A percentile compares a stretch with the other conserved stretches of the same genome.
phyloP scores from a whole-genome alignment of 2,113 vertebrate species.

The Lasiurus cinereus region DNA sequence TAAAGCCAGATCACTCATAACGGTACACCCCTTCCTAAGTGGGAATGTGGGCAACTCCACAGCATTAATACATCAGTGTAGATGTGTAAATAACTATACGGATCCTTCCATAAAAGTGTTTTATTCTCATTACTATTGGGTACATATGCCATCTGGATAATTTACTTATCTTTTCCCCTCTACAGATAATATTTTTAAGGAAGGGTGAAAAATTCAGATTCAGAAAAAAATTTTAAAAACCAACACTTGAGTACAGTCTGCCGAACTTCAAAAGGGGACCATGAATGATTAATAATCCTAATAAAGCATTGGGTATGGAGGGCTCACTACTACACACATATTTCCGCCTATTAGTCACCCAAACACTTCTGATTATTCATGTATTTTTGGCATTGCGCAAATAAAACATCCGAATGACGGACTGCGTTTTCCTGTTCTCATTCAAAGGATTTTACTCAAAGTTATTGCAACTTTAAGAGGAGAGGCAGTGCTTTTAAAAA shows the following conservation, averaged over 20 bases:
- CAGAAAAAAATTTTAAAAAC: conserved; percentile 58
- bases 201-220: conserved; percentile 60
- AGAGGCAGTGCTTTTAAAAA: conserved; percentile 34
- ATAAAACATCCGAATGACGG: conserved; percentile 42
- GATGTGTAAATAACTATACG: conserved; percentile 68
- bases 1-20: conserved; percentile 76
- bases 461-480: conserved; percentile 52
- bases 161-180: conserved; percentile 29
- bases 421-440: conserved; percentile 32
- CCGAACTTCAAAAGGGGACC: conserved; percentile 31
- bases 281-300: conserved; percentile 26
- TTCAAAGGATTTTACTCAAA: conserved; percentile 45
- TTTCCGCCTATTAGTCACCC: not conserved
- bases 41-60: not conserved
- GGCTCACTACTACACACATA: not conserved
- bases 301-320: not conserved
- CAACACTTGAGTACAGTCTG: conserved; percentile 32
- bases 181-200: conserved; percentile 60
- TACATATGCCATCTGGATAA: conserved; percentile 71
- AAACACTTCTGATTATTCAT: not conserved
- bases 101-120: conserved; percentile 73
- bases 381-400: conserved; percentile 45
- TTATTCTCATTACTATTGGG: conserved; percentile 68
- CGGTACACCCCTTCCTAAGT: conserved; percentile 54
- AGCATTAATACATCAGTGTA: conserved; percentile 65